Base-by-base conservation (phyloP, 1,140 invertebrate genomes). In the Charaxes varanes region DNA sequence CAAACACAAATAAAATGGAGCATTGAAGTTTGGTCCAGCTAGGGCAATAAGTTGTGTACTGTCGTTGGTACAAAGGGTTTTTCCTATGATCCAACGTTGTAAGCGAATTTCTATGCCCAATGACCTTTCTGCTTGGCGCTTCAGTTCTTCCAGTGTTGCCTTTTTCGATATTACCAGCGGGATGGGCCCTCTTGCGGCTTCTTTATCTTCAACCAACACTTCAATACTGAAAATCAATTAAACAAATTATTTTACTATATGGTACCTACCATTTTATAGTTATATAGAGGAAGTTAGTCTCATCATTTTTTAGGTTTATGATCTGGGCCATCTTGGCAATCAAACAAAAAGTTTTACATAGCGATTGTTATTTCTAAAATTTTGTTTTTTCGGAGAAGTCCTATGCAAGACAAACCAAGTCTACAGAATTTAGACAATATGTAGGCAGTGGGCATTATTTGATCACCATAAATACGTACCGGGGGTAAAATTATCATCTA, bases 101-200 rank as follows among this genome's bases (percentile, higher is more conserved):
- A 89, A 86, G 7, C 87, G 67, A 16, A 86, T 68, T 17, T 61
- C 59, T 6, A 80, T 32, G 3, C 68, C 72, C 6, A 81, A 45
- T 6, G 53, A 37, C 2, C 30, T 46, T 35, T 66, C 58, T 10
- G 70, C 76, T 43, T 61, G 53, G 4, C 40, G 52, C 14, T 66
- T 56, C 26, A 83, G 42, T 15, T 79, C 64, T 12, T 51, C 58
- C 37, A 80, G 41, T 1, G 32, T 47, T 8, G 71, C 63, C 19
- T 51, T 52, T 15, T 54, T 57, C 4, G 26, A 32, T 11, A 73
- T 54, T 2, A 38, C 40, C 21, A 80, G 43, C 10, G 41, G 40
- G 21, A 79, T 53, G 8, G 76, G 76, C 1, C 76, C 79, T 14
- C 71, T 64, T 4, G 74, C 62, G 4, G 70, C 64, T 44, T 70